Conservation (phyloP, 2,888 invertebrate genomes). For the Plebejus melissa region DNA sequence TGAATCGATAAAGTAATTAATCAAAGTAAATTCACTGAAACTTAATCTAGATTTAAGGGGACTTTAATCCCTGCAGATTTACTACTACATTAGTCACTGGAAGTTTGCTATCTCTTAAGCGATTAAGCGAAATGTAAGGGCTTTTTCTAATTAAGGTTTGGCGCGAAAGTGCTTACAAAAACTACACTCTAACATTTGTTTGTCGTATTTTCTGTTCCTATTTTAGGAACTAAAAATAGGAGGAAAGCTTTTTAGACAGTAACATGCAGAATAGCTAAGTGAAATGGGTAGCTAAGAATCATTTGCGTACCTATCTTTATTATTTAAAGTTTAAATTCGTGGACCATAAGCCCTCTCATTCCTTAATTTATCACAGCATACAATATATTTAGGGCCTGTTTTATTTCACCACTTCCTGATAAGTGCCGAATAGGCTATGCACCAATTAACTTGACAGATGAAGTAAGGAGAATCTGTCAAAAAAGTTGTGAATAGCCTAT, state of each 20-base stretch:
- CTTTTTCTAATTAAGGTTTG: constrained; percentile 1
- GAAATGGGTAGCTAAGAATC: background rate
- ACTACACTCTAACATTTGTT: background rate
- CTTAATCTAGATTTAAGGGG: constrained; percentile 19
- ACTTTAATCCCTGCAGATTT: constrained; percentile 16
- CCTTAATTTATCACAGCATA: too few relatives aligned
- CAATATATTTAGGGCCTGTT: too few relatives aligned
- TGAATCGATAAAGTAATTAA: constrained; percentile 17
- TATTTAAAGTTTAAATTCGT: too few relatives aligned
- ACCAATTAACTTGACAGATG: too few relatives aligned
- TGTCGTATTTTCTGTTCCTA: background rate
- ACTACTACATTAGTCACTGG: constrained; percentile 15
- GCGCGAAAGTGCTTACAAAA: constrained; percentile 1
- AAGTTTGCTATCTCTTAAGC: constrained; percentile 5
- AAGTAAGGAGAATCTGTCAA: too few relatives aligned
- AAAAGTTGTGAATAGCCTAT: too few relatives aligned
- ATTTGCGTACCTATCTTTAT: too few relatives aligned
- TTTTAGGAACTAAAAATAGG: background rate
- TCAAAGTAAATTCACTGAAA: constrained; percentile 18
- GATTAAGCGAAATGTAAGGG: constrained; percentile 16
- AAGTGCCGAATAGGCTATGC: too few relatives aligned
- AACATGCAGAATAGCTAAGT: too few relatives aligned
- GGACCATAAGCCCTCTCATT: too few relatives aligned
- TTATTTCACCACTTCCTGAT: too few relatives aligned
- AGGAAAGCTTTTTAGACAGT: background rate